Evolutionary conservation across 2,797 vertebrate genomes (phyloP).

Genomic region (Epinephelus awoara): DNA sequence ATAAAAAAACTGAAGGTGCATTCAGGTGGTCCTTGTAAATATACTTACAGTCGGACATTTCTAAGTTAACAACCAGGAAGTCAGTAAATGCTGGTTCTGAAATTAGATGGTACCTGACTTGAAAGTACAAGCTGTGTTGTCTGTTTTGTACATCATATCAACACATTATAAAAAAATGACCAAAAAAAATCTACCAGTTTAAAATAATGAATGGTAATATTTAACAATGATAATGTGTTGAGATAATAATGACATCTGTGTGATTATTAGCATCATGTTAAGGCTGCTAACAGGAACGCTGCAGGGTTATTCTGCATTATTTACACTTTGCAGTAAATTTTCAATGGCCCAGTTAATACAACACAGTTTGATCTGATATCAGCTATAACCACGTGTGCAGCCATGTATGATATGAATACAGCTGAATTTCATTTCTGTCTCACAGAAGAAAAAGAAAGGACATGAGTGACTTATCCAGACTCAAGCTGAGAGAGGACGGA

Average conservation of each 20-base stretch:
- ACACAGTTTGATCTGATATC: not conserved
- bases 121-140: not conserved
- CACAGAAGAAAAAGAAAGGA: not conserved
- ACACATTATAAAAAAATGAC: not conserved
- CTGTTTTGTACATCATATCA: not conserved
- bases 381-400: not conserved
- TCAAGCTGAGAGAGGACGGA: too few relatives aligned
- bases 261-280: not conserved
- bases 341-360: not conserved
- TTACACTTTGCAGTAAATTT: not conserved
- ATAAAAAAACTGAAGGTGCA: too few relatives aligned
- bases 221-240: not conserved
- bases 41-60: not conserved
- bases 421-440: not conserved
- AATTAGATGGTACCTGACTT: not conserved
- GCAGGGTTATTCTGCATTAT: not conserved
- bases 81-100: not conserved
- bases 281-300: not conserved
- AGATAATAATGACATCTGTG: not conserved
- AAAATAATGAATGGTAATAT: not conserved
- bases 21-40: not conserved
- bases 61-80: constrained; percentile 1
- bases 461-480: not conserved
- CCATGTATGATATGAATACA: not conserved
- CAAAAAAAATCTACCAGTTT: not conserved